phyloP scores from a whole-genome alignment of 2,113 vertebrate species.

The Atherinomorus stipes region DNA sequence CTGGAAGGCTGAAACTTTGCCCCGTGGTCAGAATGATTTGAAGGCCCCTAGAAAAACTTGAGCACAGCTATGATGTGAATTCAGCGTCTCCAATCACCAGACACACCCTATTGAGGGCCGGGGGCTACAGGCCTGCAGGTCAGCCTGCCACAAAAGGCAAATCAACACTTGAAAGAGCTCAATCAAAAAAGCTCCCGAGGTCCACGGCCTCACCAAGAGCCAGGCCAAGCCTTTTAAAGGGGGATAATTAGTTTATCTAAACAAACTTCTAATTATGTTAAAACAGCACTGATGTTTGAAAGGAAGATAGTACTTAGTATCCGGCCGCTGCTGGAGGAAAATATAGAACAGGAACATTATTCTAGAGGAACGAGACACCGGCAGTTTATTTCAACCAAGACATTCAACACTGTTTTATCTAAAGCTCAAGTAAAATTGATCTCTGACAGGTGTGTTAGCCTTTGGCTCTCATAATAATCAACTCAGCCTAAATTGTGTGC shows the following conservation, averaged over 20 bases:
- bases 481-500: neutral
- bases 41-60: slow-evolving; percentile 65
- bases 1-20: slow-evolving; percentile 32
- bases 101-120: slow-evolving; percentile 64
- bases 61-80: slow-evolving; percentile 59
- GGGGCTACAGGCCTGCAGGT: slow-evolving; percentile 52
- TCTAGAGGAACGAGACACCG: neutral
- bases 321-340: slow-evolving; percentile 14
- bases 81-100: slow-evolving; percentile 69
- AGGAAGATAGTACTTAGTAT: slow-evolving; percentile 58
- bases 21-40: slow-evolving; percentile 63
- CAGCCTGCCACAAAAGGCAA: slow-evolving; percentile 62
- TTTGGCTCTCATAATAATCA: neutral
- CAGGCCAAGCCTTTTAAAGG: slow-evolving; percentile 42
- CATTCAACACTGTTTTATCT: too few relatives aligned
- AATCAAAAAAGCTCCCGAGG: slow-evolving; percentile 33
- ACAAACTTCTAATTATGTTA: slow-evolving; percentile 81
- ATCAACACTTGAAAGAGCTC: slow-evolving; percentile 73
- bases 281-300: slow-evolving; percentile 70
- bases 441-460: neutral
- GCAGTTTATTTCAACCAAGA: neutral
- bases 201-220: slow-evolving; percentile 29
- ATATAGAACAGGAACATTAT: neutral
- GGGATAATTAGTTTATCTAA: slow-evolving; percentile 73
- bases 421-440: neutral